Base-by-base conservation (phyloP, 1,140 invertebrate species). In the Scaptomyza montana region DNA sequence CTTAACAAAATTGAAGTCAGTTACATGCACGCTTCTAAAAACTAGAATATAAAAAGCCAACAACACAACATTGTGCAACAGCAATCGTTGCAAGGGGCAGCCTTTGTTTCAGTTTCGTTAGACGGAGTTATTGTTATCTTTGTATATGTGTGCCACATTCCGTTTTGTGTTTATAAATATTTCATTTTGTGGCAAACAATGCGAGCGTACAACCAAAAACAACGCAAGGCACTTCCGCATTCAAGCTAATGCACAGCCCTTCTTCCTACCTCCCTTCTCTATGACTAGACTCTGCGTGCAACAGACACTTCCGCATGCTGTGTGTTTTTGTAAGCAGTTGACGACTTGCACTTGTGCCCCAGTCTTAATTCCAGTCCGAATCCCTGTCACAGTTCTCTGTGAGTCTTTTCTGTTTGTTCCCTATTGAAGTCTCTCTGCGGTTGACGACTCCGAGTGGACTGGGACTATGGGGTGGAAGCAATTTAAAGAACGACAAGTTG, bases 101-200 rank as follows among this genome's bases (percentile, higher is more conserved):
- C 46, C 56, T 71, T 78, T 78, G 69, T 74, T 82, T 62, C 41
- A 45, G 54, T 62, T 61, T 51, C 21, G 46, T 65, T 63, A 50
- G 43, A 25, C 21, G 57, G 30, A 50, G 41, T 56, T 30, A 39
- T 65, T 67, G 51, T 60, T 84, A 71, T 72, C 65, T 75, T 77
- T 56, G 39, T 65, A 62, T 72, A 76, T 89, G 63, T 87, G 61
- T 78, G 84, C 79, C 78, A 89, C 84, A 87, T 82, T 79, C 84
- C 67, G 77, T 78, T 77, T 59, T 67, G 66, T 74, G 71, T 74
- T 74, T 74, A 74, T 74, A 74, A 74, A 74, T 73, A 73, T 73
- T 73, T 68, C 65, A 68, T 73, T 36, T 73, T 73, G 70, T 68
- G 70, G 64, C 70, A 73, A 84, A 89, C 82, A 86, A 86, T 82